Evolutionary conservation across 1,140 invertebrate genomes (phyloP), one percentile per base, ranked within the genome.

Genomic region (Alviniconcha marisindica): DNA sequence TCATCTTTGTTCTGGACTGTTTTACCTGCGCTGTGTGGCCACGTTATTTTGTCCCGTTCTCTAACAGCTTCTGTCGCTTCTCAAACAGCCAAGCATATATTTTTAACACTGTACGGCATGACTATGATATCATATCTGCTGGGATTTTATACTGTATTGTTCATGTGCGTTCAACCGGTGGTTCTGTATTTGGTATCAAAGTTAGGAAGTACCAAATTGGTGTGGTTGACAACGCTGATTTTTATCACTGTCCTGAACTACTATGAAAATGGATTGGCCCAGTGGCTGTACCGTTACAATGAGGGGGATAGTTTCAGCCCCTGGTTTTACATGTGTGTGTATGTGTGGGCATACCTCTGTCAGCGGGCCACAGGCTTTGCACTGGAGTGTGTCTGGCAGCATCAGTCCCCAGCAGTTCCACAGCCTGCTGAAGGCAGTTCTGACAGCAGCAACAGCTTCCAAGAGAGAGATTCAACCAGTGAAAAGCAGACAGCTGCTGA

Each of bases 11-110:
- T 90, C 36, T 86, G 81, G 84, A 81, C 48, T 15, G 38, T 88
- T 21, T 77, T 77, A 15, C 90, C 89, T 15, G 89, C 87, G 87
- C 85, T 87, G 79, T 38, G 85, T 28, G 88, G 86, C 24, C 87
- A 89, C 56, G 44, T 88, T n/a, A 33, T 85, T 2, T n/a, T 90
- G n/a, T 84, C 87, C 31, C 86, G 79, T 69, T 78, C 87, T 1
- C 3, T 18, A 48, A 85, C 15, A 21, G 56, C 14, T 33, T 82
- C 1, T 21, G 18, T 42, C 24, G 69, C 24, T 14, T 81, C 42
- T 31, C 2, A 48, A 28, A 48, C 77, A 73, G 78, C 40, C 33
- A 36, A 42, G n/a, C 31, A 24, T 60, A 2, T n/a, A 21, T 82
- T 84, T 12, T 73, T 82, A 40, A 60, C 86, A 56, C 0, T 82